These are phyloP conservation scores for Caenorhabditis briggsae DNA, from an alignment of 1,140 invertebrate genomes.

Conservation along the genomic window DNA sequence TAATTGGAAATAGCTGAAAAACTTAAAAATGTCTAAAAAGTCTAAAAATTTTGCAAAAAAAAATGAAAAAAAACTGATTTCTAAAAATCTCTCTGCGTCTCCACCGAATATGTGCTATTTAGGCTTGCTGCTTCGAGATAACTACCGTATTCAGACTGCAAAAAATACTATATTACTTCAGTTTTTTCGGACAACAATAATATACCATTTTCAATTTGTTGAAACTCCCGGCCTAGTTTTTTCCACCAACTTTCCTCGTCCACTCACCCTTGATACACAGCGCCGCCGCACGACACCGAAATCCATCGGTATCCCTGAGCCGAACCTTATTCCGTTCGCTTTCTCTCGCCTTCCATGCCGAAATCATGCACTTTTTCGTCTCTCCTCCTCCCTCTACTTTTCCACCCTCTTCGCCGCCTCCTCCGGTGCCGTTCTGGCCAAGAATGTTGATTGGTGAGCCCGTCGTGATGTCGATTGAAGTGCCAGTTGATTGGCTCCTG, in stretches of 20 bases:
- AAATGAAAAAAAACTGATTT: too few species aligned
- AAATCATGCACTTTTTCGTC: conserved; percentile 34
- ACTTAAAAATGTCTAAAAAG: too few species aligned
- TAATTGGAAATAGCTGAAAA: too few species aligned
- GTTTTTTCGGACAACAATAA: too few species aligned
- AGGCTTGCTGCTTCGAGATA: too few species aligned
- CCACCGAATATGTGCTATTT: too few species aligned
- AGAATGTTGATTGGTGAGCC: conserved; percentile 8
- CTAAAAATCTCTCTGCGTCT: too few species aligned
- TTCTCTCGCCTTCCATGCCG: conserved; percentile 40
- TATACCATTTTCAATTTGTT: too few species aligned
- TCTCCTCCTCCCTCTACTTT: conserved; percentile 1
- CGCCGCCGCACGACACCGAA: conserved; percentile 51
- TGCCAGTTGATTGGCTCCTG: background rate
- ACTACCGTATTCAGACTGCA: too few species aligned
- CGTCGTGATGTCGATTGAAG: conserved; percentile 27
- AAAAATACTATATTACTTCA: too few species aligned
- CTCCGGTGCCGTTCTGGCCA: background rate
- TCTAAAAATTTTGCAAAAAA: too few species aligned
- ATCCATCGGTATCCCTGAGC: conserved; percentile 51
- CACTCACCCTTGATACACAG: conserved; percentile 61
- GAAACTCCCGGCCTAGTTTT: too few species aligned
- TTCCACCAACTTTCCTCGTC: background rate
- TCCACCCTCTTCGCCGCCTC: background rate
- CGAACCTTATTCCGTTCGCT: conserved; percentile 39